Evolutionary conservation across 1,140 invertebrate genomes (phyloP).

Genomic region (Reticulitermes speratus): DNA sequence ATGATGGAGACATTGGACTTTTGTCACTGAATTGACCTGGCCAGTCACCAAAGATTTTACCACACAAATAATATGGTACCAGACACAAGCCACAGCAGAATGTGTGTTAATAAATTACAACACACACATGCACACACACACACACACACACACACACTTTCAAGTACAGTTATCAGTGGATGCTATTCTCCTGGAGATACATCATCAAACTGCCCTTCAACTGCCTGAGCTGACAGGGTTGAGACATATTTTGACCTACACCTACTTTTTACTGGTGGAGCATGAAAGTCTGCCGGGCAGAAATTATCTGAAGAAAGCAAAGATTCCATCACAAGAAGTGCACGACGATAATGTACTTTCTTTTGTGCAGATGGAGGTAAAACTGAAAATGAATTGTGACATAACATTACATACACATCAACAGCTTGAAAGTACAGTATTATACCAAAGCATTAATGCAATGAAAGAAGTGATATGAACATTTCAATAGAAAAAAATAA

Average conservation of each 20-base stretch:
- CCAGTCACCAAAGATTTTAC: too few species aligned
- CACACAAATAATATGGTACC: too few species aligned
- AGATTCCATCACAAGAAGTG: not conserved
- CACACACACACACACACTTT: too few species aligned
- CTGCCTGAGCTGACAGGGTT: not conserved
- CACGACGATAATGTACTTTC: not conserved
- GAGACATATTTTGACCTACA: not conserved
- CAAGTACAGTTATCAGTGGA: not conserved
- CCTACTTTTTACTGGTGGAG: not conserved
- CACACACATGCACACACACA: too few species aligned
- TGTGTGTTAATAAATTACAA: too few species aligned
- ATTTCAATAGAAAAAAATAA: not conserved
- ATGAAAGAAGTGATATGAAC: not conserved
- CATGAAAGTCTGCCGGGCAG: not conserved
- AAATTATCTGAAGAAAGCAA: not conserved
- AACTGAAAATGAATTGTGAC: not conserved
- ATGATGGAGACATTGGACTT: too few species aligned
- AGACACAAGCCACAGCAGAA: too few species aligned
- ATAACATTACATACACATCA: not conserved
- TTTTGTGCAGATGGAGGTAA: not conserved
- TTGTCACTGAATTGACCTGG: too few species aligned
- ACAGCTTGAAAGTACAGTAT: not conserved
- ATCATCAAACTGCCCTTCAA: slow-evolving; percentile 1
- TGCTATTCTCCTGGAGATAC: not conserved
- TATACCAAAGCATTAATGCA: not conserved